Conservation (phyloP, 2,797 vertebrate genomes). For the Pogonophryne albipinna region DNA sequence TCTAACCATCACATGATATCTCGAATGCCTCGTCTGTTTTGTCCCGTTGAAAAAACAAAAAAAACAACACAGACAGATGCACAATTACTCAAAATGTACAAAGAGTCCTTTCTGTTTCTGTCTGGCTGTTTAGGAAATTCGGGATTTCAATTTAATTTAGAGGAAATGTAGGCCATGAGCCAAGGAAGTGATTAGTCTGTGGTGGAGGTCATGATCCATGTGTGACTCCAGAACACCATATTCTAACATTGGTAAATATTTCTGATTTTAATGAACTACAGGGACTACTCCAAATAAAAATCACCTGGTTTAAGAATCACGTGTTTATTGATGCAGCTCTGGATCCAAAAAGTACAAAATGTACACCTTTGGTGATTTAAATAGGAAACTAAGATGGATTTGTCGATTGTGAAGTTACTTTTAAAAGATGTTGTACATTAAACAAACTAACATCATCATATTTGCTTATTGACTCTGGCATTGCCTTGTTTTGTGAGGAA, state of each 20-base stretch:
- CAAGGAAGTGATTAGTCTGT: conserved; percentile 9
- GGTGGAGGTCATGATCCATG: conserved; percentile 8
- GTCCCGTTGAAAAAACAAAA: conserved; percentile 15
- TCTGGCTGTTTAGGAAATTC: conserved; percentile 36
- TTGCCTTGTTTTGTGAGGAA: neutral
- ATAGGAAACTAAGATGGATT: neutral
- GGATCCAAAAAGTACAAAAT: neutral
- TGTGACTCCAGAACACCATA: conserved; percentile 5
- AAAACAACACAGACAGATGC: conserved; percentile 19
- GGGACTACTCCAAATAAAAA: neutral
- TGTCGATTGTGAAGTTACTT: neutral
- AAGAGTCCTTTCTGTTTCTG: conserved; percentile 28
- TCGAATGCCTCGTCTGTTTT: conserved; percentile 23
- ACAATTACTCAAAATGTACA: conserved; percentile 33
- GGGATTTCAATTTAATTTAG: conserved; percentile 33
- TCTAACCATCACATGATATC: conserved; percentile 67
- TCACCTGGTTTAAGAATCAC: neutral
- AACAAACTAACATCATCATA: neutral
- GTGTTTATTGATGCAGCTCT: neutral
- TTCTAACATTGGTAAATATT: neutral
- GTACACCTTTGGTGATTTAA: neutral
- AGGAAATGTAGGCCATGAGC: conserved; percentile 7
- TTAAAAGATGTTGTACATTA: neutral
- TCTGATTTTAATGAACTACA: neutral
- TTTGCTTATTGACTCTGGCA: neutral